Base-by-base conservation (phyloP, 1,140 invertebrate genomes). In the Hirudo medicinalis region DNA sequence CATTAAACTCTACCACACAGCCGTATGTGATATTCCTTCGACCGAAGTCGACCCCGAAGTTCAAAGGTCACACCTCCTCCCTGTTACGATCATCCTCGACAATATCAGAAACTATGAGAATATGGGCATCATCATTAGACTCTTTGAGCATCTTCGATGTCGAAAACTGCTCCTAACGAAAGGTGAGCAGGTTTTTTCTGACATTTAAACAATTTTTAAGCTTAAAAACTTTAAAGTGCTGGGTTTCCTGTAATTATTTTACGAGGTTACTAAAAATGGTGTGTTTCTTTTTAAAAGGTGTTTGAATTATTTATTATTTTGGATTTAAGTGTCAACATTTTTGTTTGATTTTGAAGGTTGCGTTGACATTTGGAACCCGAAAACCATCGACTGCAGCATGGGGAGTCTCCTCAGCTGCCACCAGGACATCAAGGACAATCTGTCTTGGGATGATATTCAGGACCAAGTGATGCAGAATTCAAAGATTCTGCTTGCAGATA, bases 341-440 rank as follows among this genome's bases (percentile, higher is more conserved):
- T n/a, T 57, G 5, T 57, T 63, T 63, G 17, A 63, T 63, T 25
- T 32, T 25, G 11, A 63, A 63, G 57, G 57, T 25, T 63, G 22
- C 29, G 20, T 63, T 11, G 57, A 63, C 20, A 63, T 63, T 63
- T 63, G 57, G 57, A 63, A 63, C 15, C 57, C 57, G 9, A 63
- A 63, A 22, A 63, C 57, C 8, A 25, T 63, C 8, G 57, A 63
- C 4, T 22, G 22, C 57, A 25, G 22, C 19, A 32, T 25, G 22
- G 57, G 57, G 22, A 25, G 20, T n/a, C 57, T 25, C 11, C 13
- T 63, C 8, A 11, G 11, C 9, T 32, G 29, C 29, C 57, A 63
- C 57, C 8, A 11, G 22, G 22, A 63, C 20, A 63, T 63, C 57
- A 63, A 6, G 29, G 29, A 22, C 3, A 32, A 63, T 6, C 57